These are phyloP conservation scores for Augochlorella aurata DNA, from an alignment of 2,888 invertebrate species.

Conservation along the genomic window DNA sequence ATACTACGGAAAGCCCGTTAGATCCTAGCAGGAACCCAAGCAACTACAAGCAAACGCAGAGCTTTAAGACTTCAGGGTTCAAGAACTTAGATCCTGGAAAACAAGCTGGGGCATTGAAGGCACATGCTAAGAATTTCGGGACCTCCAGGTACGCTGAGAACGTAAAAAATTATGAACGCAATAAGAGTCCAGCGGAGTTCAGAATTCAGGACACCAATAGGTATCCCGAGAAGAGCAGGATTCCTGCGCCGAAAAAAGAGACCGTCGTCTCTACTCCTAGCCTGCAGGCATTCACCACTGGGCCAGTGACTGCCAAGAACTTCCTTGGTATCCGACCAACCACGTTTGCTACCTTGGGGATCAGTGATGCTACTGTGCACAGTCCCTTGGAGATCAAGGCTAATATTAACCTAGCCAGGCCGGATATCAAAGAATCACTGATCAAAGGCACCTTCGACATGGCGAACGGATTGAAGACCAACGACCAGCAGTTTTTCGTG, in stretches of 20 bases:
- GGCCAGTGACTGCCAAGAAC: background rate
- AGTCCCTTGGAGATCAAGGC: slow-evolving; percentile 32
- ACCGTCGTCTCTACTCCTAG: background rate
- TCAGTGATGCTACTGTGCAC: slow-evolving; percentile 18
- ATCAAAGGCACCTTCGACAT: background rate
- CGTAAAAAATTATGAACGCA: background rate
- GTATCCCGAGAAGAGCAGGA: background rate
- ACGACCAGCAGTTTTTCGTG: slow-evolving; percentile 24
- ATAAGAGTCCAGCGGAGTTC: background rate
- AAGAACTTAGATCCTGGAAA: background rate
- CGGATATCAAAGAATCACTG: background rate
- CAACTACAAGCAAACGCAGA: background rate
- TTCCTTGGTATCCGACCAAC: slow-evolving; percentile 1
- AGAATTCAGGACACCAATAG: slow-evolving; percentile 1
- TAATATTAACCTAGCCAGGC: slow-evolving; percentile 11
- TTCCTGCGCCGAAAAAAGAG: background rate
- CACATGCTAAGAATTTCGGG: background rate
- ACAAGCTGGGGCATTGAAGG: background rate
- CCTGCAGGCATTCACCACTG: background rate
- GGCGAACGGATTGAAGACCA: background rate
- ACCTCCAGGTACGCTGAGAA: background rate
- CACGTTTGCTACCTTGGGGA: slow-evolving; percentile 7
- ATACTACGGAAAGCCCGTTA: background rate
- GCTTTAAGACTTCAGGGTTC: background rate
- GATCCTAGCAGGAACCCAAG: background rate